Conservation (phyloP, 2,797 vertebrate genomes). For the Champsocephalus esox region DNA sequence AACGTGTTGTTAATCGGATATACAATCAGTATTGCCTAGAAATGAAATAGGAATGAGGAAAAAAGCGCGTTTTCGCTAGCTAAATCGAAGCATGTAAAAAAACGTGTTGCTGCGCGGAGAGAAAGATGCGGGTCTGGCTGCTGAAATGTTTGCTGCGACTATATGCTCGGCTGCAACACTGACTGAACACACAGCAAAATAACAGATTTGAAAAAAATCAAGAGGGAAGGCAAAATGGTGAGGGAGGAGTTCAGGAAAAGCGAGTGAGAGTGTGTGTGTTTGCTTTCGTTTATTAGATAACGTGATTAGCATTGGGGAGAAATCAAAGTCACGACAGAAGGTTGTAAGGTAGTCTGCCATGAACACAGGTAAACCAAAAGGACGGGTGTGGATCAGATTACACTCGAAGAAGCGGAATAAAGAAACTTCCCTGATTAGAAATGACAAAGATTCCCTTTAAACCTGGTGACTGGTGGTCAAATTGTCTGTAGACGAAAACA, state of each 20-base stretch:
- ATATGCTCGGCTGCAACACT: constrained; percentile 39
- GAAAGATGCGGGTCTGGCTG: constrained; percentile 25
- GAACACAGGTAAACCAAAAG: not conserved
- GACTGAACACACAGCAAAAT: constrained; percentile 42
- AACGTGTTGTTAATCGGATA: not conserved
- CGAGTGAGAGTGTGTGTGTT: constrained; percentile 1
- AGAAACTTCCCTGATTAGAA: not conserved
- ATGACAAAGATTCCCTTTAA: no score
- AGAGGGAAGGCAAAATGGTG: constrained; percentile 73
- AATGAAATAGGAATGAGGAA: not conserved
- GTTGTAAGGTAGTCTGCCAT: constrained; percentile 4
- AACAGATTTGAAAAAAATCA: constrained; percentile 50
- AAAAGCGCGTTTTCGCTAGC: not conserved
- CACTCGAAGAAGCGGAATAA: not conserved
- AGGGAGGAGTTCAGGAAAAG: constrained; percentile 72
- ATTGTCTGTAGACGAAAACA: not conserved
- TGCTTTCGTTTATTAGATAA: constrained; percentile 35
- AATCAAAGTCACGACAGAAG: constrained; percentile 56
- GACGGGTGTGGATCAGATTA: no score
- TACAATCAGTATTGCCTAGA: not conserved
- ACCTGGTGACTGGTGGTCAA: not conserved
- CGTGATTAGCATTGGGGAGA: constrained; percentile 14
- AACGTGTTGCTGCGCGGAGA: constrained; percentile 14
- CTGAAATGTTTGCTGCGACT: constrained; percentile 42
- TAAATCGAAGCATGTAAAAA: constrained; percentile 3